These are phyloP conservation scores for Nycteola revayana DNA, from an alignment of 2,888 invertebrate genomes.

Conservation along the genomic window DNA sequence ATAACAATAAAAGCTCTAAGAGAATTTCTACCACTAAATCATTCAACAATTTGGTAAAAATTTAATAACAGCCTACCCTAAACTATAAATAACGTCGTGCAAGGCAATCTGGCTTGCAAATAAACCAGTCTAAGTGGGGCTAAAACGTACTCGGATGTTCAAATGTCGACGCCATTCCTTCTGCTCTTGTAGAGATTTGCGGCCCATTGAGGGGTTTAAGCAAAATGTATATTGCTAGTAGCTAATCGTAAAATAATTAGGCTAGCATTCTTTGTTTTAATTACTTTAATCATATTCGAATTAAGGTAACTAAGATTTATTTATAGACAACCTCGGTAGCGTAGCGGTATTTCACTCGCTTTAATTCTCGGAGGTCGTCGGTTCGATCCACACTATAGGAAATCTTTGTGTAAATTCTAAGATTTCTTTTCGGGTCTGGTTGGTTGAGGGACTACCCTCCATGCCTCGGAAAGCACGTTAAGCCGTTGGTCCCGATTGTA, in stretches of 20 bases:
- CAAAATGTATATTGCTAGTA: conserved; percentile 31
- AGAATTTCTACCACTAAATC: conserved; percentile 22
- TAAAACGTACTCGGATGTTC: conserved; percentile 55
- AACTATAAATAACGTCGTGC: conserved; percentile 53
- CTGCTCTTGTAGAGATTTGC: conserved; percentile 38
- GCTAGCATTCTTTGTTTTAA: conserved; percentile 1
- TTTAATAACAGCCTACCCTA: conserved; percentile 45
- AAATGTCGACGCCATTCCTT: conserved; percentile 48
- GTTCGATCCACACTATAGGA: no score
- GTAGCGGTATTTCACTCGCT: no score
- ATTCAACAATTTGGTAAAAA: conserved; percentile 29
- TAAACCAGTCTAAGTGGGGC: conserved; percentile 58
- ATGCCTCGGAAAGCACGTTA: no score
- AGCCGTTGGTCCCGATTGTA: no score
- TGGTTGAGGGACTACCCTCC: no score
- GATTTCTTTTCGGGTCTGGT: no score
- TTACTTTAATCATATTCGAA: no score
- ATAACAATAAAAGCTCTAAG: conserved; percentile 5
- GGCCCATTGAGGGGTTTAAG: conserved; percentile 27
- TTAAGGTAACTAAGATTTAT: no score
- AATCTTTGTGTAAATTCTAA: no score
- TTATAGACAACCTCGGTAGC: no score
- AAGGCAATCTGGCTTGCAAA: conserved; percentile 56
- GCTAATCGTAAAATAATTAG: conserved; percentile 37
- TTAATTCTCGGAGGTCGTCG: no score